Evolutionary conservation across 2,113 vertebrate species (phyloP), one percentile per base, ranked within the genome.

Genomic region (Pavo muticus): DNA sequence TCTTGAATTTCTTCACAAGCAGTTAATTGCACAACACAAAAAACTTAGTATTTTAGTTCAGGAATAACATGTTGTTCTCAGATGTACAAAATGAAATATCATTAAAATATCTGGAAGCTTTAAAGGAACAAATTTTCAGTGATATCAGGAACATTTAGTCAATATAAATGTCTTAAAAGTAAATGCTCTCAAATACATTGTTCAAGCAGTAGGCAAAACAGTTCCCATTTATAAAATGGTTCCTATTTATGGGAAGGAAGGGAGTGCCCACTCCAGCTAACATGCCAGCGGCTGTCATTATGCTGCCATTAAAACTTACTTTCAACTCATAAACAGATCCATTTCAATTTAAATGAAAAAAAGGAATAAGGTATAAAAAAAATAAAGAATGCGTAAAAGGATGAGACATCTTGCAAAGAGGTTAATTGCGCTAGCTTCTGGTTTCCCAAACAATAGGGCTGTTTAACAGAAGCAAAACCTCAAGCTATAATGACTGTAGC

Each of bases 331-430:
- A 95, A 91, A 95, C 29, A 95, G 60, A 89, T 30, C 30, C 35
- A 57, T 71, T 94, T 83, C 78, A 91, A 72, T 83, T 90, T 86
- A 94, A 93, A 94, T 80, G 68, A 91, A 91, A 91, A 93, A 94
- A 85, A 63, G 9, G 37, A 5, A 8, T 64, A 83, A 91, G 68
- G 63, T 37, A 76, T 76, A 20, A 32, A 82, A 82, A 54, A 92
- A 56, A 80, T 37, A 79, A 84, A 67, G 61, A 82, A 70, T 39
- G 37, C 19, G 54, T 32, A 70, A 88, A 85, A 71, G 32, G 75
- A 93, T 60, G 45, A 84, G 87, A 67, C 23, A 57, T 73, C 88
- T 91, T 90, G 71, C 48, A 82, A 79, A 87, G 48, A 3, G 24
- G 29, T 84, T 63, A 88, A 77, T 59, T 76, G 54, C 54, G 64